A percentile compares a stretch with the other conserved stretches of the same genome.
Conservation (phyloP, 2,888 invertebrate species). For the Abrostola tripartita region DNA sequence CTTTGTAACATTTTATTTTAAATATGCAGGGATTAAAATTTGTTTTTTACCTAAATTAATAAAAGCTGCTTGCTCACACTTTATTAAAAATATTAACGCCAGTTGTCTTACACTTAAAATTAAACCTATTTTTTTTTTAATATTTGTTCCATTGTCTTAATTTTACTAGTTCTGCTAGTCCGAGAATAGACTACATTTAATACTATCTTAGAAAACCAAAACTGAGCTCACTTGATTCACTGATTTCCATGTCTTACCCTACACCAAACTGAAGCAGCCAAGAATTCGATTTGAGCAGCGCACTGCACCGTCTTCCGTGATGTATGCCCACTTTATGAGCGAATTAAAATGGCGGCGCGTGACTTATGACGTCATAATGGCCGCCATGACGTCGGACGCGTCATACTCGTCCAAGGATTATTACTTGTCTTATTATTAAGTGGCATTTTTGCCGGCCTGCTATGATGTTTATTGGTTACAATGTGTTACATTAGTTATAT, state of each 20-base stretch:
- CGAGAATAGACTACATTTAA: no score
- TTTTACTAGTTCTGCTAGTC: no score
- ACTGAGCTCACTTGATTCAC: slow-evolving; percentile 14
- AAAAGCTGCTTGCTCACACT: no score
- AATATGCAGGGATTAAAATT: no score
- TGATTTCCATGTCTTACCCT: slow-evolving; percentile 12
- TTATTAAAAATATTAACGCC: no score
- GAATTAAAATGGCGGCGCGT: slow-evolving; percentile 72
- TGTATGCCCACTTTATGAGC: slow-evolving; percentile 73
- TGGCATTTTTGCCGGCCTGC: slow-evolving; percentile 6
- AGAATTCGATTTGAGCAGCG: slow-evolving; percentile 70
- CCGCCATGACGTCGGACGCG: slow-evolving; percentile 37
- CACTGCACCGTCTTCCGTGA: slow-evolving; percentile 62
- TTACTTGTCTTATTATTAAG: slow-evolving; percentile 17
- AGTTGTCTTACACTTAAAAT: no score
- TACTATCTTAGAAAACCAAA: background rate
- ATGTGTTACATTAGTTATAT: no score
- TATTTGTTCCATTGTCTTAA: no score
- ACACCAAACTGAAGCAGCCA: slow-evolving; percentile 47
- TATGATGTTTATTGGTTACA: no score
- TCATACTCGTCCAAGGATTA: slow-evolving; percentile 38
- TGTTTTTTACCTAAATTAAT: no score
- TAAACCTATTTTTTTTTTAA: no score
- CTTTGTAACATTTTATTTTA: no score
- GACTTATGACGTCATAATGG: slow-evolving; percentile 73